phyloP scores from a whole-genome alignment of 2,797 vertebrate genomes.

The Ctenosaura bakeri region DNA sequence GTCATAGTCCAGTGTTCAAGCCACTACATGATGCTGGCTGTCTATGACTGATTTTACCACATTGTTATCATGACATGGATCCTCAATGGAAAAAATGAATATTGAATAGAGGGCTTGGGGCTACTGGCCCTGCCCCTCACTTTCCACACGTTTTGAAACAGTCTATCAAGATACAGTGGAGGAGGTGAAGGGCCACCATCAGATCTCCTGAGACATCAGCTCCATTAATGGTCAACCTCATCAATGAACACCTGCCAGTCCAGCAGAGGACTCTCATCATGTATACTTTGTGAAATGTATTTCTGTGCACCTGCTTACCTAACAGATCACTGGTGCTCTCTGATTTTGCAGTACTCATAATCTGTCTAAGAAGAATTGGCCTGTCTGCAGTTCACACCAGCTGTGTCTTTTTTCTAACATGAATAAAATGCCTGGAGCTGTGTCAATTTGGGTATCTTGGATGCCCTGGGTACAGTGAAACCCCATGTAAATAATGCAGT shows the following conservation, averaged over 20 bases:
- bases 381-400: neutral
- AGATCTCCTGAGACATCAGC: neutral
- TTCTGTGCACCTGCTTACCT: neutral
- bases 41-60: neutral
- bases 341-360: neutral
- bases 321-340: neutral
- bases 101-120: neutral
- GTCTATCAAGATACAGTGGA: neutral
- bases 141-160: neutral
- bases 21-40: too few species aligned
- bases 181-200: neutral
- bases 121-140: neutral
- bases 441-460: neutral
- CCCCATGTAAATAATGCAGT: neutral
- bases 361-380: neutral
- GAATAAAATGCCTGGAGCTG: neutral
- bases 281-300: neutral
- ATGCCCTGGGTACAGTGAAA: neutral
- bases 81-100: neutral
- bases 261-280: neutral
- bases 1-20: too few species aligned
- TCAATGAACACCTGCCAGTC: neutral
- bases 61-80: neutral
- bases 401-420: neutral
- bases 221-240: neutral